phyloP scores from a whole-genome alignment of 2,888 invertebrate genomes.

The Cabera pusaria region DNA sequence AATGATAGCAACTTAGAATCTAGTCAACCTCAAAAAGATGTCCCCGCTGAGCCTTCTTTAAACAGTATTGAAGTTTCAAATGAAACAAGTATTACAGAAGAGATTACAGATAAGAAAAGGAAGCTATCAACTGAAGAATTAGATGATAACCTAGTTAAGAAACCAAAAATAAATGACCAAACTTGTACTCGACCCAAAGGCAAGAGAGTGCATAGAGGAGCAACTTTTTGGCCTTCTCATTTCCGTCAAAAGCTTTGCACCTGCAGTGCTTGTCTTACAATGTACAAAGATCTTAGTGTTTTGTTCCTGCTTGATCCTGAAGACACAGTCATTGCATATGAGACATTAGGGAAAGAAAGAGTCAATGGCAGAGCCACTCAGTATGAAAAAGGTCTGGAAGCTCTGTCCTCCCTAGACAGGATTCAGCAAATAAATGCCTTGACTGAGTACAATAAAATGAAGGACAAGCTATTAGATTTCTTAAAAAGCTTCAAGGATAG shows the following conservation, averaged over 20 bases:
- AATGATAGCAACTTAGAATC: conserved; percentile 8
- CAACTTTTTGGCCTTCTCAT: conserved; percentile 89
- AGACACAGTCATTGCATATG: conserved; percentile 93
- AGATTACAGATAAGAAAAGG: conserved; percentile 48
- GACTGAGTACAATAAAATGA: conserved; percentile 94
- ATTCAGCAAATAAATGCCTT: conserved; percentile 94
- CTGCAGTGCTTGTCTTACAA: conserved; percentile 85
- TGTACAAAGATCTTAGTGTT: conserved; percentile 88
- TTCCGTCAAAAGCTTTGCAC: conserved; percentile 91
- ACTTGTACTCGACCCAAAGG: conserved; percentile 59
- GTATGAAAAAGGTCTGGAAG: conserved; percentile 90
- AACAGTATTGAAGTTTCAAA: conserved; percentile 9
- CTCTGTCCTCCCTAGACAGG: conserved; percentile 90
- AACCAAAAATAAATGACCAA: conserved; percentile 48
- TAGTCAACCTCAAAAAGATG: conserved; percentile 1
- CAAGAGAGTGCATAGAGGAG: conserved; percentile 69
- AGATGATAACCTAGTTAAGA: conserved; percentile 48
- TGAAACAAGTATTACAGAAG: conserved; percentile 10
- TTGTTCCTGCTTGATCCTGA: conserved; percentile 89
- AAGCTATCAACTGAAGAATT: conserved; percentile 51
- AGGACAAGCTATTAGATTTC: conserved; percentile 91
- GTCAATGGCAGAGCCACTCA: conserved; percentile 77
- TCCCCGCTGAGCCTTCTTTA: conserved; percentile 1
- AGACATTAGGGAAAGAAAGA: conserved; percentile 88
- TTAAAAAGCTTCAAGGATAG: conserved; percentile 89